Percentiles rank a stretch among this genome's conserved stretches.
Conservation (phyloP, 2,888 invertebrate genomes). For the Orgyia antiqua region DNA sequence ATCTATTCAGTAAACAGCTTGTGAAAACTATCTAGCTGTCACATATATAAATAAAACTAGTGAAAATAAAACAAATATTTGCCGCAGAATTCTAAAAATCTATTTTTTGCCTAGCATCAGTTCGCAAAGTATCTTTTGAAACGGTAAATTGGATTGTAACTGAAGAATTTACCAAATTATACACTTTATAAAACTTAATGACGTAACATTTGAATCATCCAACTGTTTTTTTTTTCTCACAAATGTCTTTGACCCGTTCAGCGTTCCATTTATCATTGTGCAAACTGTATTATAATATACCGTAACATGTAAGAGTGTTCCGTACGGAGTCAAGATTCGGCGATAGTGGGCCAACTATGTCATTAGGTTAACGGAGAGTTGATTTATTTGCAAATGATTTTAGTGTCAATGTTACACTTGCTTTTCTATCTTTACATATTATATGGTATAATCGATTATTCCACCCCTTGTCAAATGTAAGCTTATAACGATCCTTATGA, state of each 20-base stretch:
- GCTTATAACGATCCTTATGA: background rate
- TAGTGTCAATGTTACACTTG: too few relatives aligned
- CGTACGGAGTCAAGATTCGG: constrained; percentile 42
- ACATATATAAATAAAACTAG: constrained; percentile 1
- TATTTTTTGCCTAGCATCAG: too few relatives aligned
- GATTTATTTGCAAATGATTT: constrained; percentile 49
- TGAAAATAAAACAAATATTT: too few relatives aligned
- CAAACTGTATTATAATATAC: constrained; percentile 57
- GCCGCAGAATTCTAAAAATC: too few relatives aligned
- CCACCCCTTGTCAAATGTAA: constrained; percentile 1
- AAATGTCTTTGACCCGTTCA: constrained; percentile 63
- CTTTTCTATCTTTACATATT: too few relatives aligned
- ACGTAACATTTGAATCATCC: constrained; percentile 38
- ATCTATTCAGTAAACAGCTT: constrained; percentile 2
- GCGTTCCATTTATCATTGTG: constrained; percentile 55
- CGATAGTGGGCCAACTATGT: constrained; percentile 65
- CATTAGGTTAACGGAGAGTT: constrained; percentile 65
- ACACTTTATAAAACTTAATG: constrained; percentile 33
- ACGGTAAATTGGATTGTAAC: too few relatives aligned
- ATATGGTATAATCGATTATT: too few relatives aligned
- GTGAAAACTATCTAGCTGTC: background rate
- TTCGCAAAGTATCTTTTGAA: too few relatives aligned
- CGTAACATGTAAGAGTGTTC: constrained; percentile 60
- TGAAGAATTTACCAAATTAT: constrained; percentile 23
- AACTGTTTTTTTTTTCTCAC: constrained; percentile 34